Base-by-base conservation (phyloP, 2,797 vertebrate genomes). In the Malacoctenus gilli region DNA sequence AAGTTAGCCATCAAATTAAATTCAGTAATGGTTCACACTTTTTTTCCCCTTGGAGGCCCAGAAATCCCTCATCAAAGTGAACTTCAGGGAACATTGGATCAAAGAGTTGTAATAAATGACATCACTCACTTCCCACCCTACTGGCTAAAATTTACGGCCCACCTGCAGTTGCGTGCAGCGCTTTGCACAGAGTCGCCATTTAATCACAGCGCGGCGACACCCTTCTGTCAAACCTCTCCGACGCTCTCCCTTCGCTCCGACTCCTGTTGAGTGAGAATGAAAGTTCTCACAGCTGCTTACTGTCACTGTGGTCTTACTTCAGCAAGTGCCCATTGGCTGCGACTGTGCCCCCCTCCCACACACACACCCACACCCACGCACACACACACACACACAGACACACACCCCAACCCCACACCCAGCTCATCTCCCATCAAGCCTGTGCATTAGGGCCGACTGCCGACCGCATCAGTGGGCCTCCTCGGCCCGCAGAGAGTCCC, bases 211-310 rank as follows among this genome's bases (percentile, higher is more conserved):
- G 53, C 74, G 40, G 75, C 71, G 66, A 85, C 86, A 84, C 80
- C 60, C 59, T 68, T 68, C 76, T 84, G 85, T 87, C 86, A 87
- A 85, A 86, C 72, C 74, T 75, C 74, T 79, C 67, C 64, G 60
- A 81, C n/a, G 32, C 16, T 77, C 60, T 73, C 79, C 59, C 75
- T 79, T 66, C 75, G 74, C 53, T 14, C 53, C 23, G 68, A 74
- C 79, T 84, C 85, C 62, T 49, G 54, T 68, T 57, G 82, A 72
- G 82, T 51, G 78, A 68, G 75, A 84, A 79, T 80, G 69, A 85
- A 86, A 88, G 82, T 89, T 87, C 81, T 69, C 81, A 70, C 89
- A 91, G 88, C 88, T 89, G 89, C 82, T 89, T 55, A 78, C 83
- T 87, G 87, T 89, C 89, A 88, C 84, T 75, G 82, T 70, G 80